phyloP scores from a whole-genome alignment of 2,888 invertebrate genomes.

The Panzeria rudis region DNA sequence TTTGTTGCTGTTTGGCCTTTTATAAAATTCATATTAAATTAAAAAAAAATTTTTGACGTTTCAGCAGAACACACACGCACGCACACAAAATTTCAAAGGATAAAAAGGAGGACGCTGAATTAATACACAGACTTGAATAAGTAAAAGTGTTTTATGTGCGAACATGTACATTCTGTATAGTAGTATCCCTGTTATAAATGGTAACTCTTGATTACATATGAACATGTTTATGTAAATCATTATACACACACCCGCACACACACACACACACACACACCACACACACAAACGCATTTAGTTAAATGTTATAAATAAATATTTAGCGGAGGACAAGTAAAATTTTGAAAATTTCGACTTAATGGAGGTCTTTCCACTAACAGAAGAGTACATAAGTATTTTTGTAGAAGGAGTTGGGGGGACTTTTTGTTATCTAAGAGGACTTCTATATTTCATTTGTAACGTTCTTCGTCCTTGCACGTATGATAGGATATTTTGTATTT shows the following conservation, averaged over 20 bases:
- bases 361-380: slow-evolving; percentile 8
- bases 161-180: slow-evolving; percentile 13
- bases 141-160: slow-evolving; percentile 45
- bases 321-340: slow-evolving; percentile 61
- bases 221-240: slow-evolving; percentile 26
- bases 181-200: slow-evolving; percentile 53
- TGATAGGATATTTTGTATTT: neutral
- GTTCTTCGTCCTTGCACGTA: slow-evolving; percentile 22
- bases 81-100: neutral
- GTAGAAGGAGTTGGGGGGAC: neutral
- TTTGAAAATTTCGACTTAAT: slow-evolving; percentile 51
- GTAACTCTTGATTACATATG: slow-evolving; percentile 66
- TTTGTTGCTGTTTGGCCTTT: slow-evolving; percentile 63
- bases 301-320: slow-evolving; percentile 46
- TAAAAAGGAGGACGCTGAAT: neutral
- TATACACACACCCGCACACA: neutral
- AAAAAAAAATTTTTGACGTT: slow-evolving; percentile 68
- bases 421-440: slow-evolving; percentile 59
- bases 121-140: neutral
- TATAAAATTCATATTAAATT: slow-evolving; percentile 71
- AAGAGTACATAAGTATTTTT: slow-evolving; percentile 12
- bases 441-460: slow-evolving; percentile 55
- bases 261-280: neutral
- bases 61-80: slow-evolving; percentile 26
- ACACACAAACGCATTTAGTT: neutral